Evolutionary conservation across 2,888 invertebrate genomes (phyloP), one percentile per base, ranked within the genome.

Genomic region (Plebejus argus): DNA sequence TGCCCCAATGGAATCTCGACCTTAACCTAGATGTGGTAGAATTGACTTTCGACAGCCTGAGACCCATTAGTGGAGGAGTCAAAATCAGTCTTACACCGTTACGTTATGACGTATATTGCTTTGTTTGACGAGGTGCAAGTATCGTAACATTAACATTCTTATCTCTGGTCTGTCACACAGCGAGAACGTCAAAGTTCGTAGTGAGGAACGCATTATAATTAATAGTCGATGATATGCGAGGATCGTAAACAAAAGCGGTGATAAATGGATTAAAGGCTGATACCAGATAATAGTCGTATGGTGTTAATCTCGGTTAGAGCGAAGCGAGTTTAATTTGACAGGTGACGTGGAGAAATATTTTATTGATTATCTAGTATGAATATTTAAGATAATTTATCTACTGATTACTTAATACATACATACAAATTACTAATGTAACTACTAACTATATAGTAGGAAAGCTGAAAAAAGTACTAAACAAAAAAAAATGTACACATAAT

Each of bases 231-330:
- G 94, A 93, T 93, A 93, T 91, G 91, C 90, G 86, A 89, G 92
- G 91, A 91, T 92, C 91, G 93, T 93, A 94, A 93, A 93, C 94
- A 94, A 94, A 93, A 92, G 92, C 91, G 84, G 90, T 94, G 93
- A 94, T 94, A 93, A 94, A 94, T 94, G 93, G 93, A 93, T 93
- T 93, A 93, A 86, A 87, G 85, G 81, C 85, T 91, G 91, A 91
- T 93, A 93, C 88, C 86, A 90, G 93, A 93, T 93, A 91, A 91
- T 91, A 89, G 86, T 88, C 87, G 87, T 86, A 88, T 89, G 90
- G 87, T 91, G 91, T 92, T 92, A 92, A 92, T 92, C 88, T 90
- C 90, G 87, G 86, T 92, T 91, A 90, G 87, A 91, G 76, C 66
- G 28, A 28, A 5, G 10, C 23, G 12, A 23, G 66, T 66, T 28